Conservation (phyloP, 2,888 invertebrate genomes). For the Iphiclides podalirius region DNA sequence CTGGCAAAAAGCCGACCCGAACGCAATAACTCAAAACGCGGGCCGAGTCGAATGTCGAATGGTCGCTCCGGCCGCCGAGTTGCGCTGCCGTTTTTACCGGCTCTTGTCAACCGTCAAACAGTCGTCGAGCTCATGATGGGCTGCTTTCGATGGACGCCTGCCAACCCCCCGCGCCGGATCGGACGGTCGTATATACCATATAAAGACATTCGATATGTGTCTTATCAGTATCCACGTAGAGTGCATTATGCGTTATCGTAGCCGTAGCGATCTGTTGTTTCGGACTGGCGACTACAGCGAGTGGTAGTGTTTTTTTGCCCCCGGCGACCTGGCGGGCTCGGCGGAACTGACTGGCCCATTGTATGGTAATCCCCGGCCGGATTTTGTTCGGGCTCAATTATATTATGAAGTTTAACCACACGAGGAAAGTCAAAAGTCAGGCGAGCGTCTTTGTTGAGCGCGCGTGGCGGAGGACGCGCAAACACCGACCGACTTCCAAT, state of each 20-base stretch:
- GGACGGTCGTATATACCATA: constrained; percentile 33
- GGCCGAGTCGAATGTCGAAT: too few species aligned
- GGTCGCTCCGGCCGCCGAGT: constrained; percentile 49
- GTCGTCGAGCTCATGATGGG: constrained; percentile 72
- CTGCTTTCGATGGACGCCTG: constrained; percentile 75
- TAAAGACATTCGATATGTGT: constrained; percentile 25
- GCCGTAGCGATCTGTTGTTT: constrained; percentile 31
- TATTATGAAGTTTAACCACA: constrained; percentile 77
- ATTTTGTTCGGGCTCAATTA: constrained; percentile 79
- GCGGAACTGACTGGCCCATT: constrained; percentile 75
- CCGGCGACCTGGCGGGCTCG: constrained; percentile 73
- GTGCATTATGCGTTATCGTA: constrained; percentile 31
- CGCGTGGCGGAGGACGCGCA: constrained; percentile 30
- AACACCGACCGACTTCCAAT: not conserved
- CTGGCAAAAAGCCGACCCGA: constrained; percentile 35
- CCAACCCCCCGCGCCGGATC: constrained; percentile 49
- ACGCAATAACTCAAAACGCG: constrained; percentile 69
- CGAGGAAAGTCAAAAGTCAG: constrained; percentile 77
- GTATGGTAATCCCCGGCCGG: constrained; percentile 77
- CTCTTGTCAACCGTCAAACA: constrained; percentile 75
- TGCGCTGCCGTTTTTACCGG: constrained; percentile 69
- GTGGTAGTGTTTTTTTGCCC: constrained; percentile 77
- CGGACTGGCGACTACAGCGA: constrained; percentile 38
- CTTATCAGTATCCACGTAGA: constrained; percentile 26
- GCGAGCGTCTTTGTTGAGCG: constrained; percentile 58